Evolutionary conservation across 2,888 invertebrate species (phyloP), one percentile per base, ranked within the genome.

Genomic region (Malachius bipustulatus): DNA sequence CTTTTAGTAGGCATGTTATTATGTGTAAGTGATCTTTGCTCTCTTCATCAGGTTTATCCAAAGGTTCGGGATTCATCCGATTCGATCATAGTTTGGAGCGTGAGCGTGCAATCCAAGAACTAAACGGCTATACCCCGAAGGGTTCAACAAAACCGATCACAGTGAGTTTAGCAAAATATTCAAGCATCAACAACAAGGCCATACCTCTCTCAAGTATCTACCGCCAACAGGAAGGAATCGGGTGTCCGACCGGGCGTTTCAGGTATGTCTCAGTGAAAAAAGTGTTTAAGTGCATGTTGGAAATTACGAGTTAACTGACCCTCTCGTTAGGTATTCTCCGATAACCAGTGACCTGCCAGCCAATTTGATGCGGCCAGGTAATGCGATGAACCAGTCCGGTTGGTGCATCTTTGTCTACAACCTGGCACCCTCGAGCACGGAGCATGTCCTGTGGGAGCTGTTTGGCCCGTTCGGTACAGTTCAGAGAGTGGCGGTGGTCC

Each of bases 401-500:
- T 88, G 84, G 83, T 87, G 85, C 65, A 83, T 90, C 63, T 90
- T 90, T 65, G 88, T 91, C 41, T 89, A 88, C 71, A 90, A 90
- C 64, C 73, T 90, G 55, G 84, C 85, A 34, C 85, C 88, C 44
- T 89, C 90, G 59, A 87, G 88, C 2, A 89, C 90, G 62, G 90
- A 91, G 62, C 84, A 83, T 60, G 77, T 85, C 45, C 72, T 90
- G 49, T 90, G 89, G 89, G 88, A 90, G 70, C 72, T 90, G 52
- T 96, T 96, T 67, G 94, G 93, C 46, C 94, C 94, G 30, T 96
- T 94, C 59, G 94, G 94, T 54, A 93, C 93, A 54, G 93, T 96
- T 57, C 89, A 93, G 68, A 88, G 85, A 69, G 93, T 94, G 51
- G 94, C 94, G 72, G 91, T 94, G 53, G 89, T 93, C 60, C 80